Evolutionary conservation across 2,888 invertebrate genomes (phyloP).

Genomic region (Ecliptopera silaceata): DNA sequence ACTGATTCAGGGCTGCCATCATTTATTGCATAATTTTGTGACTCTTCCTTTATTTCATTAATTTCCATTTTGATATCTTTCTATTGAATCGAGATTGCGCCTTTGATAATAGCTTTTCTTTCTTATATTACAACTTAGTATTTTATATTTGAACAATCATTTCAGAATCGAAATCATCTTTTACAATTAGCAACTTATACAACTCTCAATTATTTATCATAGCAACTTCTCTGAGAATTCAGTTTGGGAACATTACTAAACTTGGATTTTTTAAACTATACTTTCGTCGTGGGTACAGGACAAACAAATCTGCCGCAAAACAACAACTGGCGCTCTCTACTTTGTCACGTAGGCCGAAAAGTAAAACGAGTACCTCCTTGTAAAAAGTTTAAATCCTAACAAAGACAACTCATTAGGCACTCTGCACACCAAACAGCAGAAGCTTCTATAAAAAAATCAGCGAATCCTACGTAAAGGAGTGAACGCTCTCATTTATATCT

Average conservation of each 20-base stretch:
- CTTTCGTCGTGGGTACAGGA: not conserved
- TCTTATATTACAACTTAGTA: not conserved
- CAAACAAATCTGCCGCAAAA: conserved; percentile 8
- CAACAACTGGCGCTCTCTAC: conserved; percentile 12
- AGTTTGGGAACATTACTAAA: not conserved
- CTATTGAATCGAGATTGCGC: conserved; percentile 20
- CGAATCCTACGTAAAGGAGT: conserved; percentile 54
- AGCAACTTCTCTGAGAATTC: no score
- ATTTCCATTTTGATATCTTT: conserved; percentile 26
- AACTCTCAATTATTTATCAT: not conserved
- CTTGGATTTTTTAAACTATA: not conserved
- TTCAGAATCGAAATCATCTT: not conserved
- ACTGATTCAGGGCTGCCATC: conserved; percentile 65
- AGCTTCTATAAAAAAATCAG: conserved; percentile 64
- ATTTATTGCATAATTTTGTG: conserved; percentile 48
- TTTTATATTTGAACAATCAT: not conserved
- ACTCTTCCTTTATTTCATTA: conserved; percentile 26
- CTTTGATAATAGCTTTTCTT: conserved; percentile 3
- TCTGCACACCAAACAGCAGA: conserved; percentile 59
- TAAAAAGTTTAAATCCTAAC: conserved; percentile 57
- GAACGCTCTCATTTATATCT: conserved; percentile 57
- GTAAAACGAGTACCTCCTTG: conserved; percentile 50
- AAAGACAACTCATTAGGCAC: conserved; percentile 68
- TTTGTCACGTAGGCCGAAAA: conserved; percentile 38
- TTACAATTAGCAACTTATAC: not conserved